phyloP scores from a whole-genome alignment of 2,888 invertebrate genomes.

The Gymnosoma rotundatum region DNA sequence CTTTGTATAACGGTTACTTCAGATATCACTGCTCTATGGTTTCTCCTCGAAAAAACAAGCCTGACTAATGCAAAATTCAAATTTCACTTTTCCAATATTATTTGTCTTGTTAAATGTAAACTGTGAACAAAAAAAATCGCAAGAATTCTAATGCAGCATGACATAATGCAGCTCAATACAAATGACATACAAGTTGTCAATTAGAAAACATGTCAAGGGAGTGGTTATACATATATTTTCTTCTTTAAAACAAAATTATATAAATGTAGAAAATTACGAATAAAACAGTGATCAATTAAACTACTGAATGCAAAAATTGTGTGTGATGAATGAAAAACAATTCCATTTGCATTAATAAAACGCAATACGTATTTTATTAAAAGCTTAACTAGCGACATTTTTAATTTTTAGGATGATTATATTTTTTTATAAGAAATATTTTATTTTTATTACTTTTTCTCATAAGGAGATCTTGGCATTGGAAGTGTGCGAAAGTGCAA shows the following conservation, averaged over 20 bases:
- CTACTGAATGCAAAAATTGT: slow-evolving; percentile 21
- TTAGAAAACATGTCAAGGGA: slow-evolving; percentile 55
- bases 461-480: too few species aligned
- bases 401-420: too few species aligned
- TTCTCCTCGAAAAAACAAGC: too few species aligned
- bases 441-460: too few species aligned
- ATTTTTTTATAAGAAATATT: too few species aligned
- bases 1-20: too few species aligned
- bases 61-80: too few species aligned
- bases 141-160: slow-evolving; percentile 45
- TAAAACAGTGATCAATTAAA: slow-evolving; percentile 8
- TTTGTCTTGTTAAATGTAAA: slow-evolving; percentile 13
- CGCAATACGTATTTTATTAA: not conserved
- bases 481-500: too few species aligned
- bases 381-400: too few species aligned
- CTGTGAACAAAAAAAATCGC: not conserved
- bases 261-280: slow-evolving; percentile 26
- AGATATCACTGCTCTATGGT: too few species aligned
- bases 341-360: not conserved
- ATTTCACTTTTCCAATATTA: too few species aligned
- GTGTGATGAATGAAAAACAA: slow-evolving; percentile 8
- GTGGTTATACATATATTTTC: slow-evolving; percentile 58
- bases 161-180: slow-evolving; percentile 53
- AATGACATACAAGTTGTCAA: slow-evolving; percentile 48
- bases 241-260: slow-evolving; percentile 1